Evolutionary conservation across 2,888 invertebrate species (phyloP).

Genomic region (Ferdinandea cuprea): DNA sequence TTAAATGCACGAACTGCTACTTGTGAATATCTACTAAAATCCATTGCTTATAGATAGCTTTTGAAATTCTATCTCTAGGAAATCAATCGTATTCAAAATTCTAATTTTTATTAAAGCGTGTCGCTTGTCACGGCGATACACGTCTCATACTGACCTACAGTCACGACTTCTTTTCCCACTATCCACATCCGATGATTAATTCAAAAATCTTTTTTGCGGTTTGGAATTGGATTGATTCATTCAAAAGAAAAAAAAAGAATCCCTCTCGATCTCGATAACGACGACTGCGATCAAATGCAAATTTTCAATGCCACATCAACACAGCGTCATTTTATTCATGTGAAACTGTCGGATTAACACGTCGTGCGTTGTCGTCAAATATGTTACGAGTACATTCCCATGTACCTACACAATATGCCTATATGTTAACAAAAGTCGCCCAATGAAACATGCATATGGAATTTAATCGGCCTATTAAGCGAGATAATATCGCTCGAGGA

Average conservation of each 20-base stretch:
- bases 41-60: too few species aligned
- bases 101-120: neutral
- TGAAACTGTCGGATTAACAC: slow-evolving; percentile 45
- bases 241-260: neutral
- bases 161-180: neutral
- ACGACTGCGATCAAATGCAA: slow-evolving; percentile 35
- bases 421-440: neutral
- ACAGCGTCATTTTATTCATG: slow-evolving; percentile 37
- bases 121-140: too few species aligned
- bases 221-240: neutral
- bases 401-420: neutral
- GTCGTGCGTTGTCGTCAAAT: slow-evolving; percentile 3
- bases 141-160: neutral
- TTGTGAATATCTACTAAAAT: too few species aligned
- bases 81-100: neutral
- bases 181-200: slow-evolving; percentile 45
- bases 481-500: slow-evolving; percentile 43
- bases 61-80: too few species aligned
- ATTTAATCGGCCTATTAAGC: slow-evolving; percentile 51
- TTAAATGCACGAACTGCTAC: too few species aligned
- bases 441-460: slow-evolving; percentile 43
- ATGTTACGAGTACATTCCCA: neutral
- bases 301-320: slow-evolving; percentile 43
- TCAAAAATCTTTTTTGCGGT: slow-evolving; percentile 22
- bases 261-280: neutral